phyloP scores from a whole-genome alignment of 2,888 invertebrate species.

The Troilus luridus region DNA sequence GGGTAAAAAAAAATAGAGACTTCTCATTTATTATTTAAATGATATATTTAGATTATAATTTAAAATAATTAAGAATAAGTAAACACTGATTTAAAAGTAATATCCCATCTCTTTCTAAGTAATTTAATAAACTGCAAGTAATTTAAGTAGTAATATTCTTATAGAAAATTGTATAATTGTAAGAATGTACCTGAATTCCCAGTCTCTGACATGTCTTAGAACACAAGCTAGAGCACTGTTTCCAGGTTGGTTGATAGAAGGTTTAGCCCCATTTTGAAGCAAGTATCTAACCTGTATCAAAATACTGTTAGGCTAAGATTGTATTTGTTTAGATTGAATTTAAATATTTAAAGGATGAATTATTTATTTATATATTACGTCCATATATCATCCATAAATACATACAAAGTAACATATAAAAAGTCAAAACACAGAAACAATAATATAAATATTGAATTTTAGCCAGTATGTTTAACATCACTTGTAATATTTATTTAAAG shows the following conservation, averaged over 20 bases:
- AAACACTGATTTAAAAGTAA: neutral
- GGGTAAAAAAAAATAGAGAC: no score
- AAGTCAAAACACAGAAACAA: neutral
- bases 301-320: neutral
- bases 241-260: constrained; percentile 79
- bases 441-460: no score
- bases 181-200: constrained; percentile 72
- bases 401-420: neutral
- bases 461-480: no score
- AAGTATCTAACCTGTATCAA: constrained; percentile 70
- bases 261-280: constrained; percentile 77
- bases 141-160: neutral
- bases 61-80: neutral
- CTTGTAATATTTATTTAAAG: no score
- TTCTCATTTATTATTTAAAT: no score
- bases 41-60: no score
- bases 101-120: no score
- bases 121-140: neutral
- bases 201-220: constrained; percentile 78
- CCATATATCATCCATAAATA: no score
- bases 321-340: neutral
- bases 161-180: neutral
- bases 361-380: no score
- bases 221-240: constrained; percentile 81
- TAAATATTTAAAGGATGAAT: neutral